Evolutionary conservation across 2,113 vertebrate genomes (phyloP).

Genomic region (Brachypteracias leptosomus): DNA sequence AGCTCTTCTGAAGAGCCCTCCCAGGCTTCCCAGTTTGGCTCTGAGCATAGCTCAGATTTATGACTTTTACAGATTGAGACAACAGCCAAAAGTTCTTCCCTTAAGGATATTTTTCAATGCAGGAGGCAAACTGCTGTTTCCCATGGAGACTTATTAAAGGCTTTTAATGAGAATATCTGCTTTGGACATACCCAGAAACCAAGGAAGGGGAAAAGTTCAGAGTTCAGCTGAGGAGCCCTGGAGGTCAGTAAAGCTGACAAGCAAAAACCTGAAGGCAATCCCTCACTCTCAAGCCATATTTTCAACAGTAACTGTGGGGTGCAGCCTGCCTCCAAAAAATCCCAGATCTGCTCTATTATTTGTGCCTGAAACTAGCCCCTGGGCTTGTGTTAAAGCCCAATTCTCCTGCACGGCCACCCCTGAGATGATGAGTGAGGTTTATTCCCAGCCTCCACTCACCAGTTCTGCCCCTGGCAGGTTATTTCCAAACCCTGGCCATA

Average conservation of each 20-base stretch:
- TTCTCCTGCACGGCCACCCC: conserved; percentile 5
- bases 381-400: background rate
- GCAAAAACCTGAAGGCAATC: background rate
- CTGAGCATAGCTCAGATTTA: background rate
- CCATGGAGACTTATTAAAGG: background rate
- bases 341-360: background rate
- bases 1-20: background rate
- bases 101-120: background rate
- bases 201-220: background rate
- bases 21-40: background rate
- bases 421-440: fast-evolving
- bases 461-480: background rate
- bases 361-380: background rate
- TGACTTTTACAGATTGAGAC: background rate
- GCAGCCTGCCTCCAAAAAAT: background rate
- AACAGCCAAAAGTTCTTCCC: background rate
- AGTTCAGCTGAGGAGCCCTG: background rate
- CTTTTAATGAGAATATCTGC: background rate
- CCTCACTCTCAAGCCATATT: background rate
- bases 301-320: background rate
- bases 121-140: background rate
- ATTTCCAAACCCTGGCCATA: background rate
- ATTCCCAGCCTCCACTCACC: background rate
- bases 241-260: background rate
- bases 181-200: background rate